Conservation (phyloP, 2,888 invertebrate species). For the Calliphora vomitoria region DNA sequence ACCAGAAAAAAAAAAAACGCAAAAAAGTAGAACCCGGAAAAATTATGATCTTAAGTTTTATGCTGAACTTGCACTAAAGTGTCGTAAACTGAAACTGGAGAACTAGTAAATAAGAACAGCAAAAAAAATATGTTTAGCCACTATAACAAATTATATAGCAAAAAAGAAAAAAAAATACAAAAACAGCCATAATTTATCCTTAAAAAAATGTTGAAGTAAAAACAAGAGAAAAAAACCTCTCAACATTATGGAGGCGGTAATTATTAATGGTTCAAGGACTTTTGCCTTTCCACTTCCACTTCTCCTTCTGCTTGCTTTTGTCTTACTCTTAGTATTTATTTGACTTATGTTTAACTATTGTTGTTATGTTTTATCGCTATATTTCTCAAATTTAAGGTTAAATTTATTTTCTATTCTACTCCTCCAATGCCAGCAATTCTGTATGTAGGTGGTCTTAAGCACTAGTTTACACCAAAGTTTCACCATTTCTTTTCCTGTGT, state of each 20-base stretch:
- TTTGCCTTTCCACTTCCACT: slow-evolving; percentile 1
- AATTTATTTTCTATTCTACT: background rate
- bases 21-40: slow-evolving; percentile 30
- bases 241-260: slow-evolving; percentile 64
- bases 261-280: slow-evolving; percentile 69
- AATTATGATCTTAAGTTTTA: slow-evolving; percentile 67
- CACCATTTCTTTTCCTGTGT: background rate
- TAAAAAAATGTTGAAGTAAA: slow-evolving; percentile 25
- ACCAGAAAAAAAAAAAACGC: background rate
- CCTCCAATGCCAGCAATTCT: background rate
- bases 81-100: slow-evolving; percentile 59
- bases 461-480: slow-evolving; percentile 10
- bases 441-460: slow-evolving; percentile 8
- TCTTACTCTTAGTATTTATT: background rate
- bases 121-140: slow-evolving; percentile 53
- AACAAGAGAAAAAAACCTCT: slow-evolving; percentile 34
- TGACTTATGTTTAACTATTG: slow-evolving; percentile 4
- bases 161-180: slow-evolving; percentile 10
- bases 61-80: slow-evolving; percentile 68
- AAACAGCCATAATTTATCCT: slow-evolving; percentile 50
- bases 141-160: slow-evolving; percentile 50
- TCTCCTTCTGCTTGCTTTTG: background rate
- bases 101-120: slow-evolving; percentile 13
- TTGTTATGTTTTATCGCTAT: background rate
- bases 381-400: slow-evolving; percentile 26